Base-by-base conservation (phyloP, 53 echinoderm and acorn worm species). In the Holothuria scabra region DNA sequence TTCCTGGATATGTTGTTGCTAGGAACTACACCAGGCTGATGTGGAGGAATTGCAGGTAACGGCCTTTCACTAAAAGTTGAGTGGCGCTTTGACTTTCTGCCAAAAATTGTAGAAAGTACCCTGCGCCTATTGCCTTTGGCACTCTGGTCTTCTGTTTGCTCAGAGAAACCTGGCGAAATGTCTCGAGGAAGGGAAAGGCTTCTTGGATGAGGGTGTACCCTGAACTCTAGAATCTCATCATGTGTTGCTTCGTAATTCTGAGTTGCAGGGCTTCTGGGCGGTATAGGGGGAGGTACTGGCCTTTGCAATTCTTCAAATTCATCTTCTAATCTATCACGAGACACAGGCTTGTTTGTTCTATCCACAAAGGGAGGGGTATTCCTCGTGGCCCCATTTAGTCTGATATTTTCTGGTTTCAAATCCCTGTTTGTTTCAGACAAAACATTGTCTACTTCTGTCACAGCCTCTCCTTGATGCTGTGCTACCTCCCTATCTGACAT, bases 31-130 rank as follows among this genome's bases (percentile, higher is more conserved):
- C 59, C 59, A 29, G 78, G 76, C 46, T 76, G 76, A 14, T 28
- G n/a, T 20, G 76, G 76, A 8, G 76, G 78, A 56, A 78, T 78
- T 78, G 78, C 78, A 46, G 78, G 78, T 58, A 78, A 28, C 11
- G 78, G 78, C 56, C 78, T 56, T 31, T 78, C 78, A 26, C 78
- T 78, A 14, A 78, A 78, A 14, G 78, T 78, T 5, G 78, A 78
- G 20, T 78, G 56, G 16, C 78, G 78, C 49, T 78, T 78, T 28
- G 56, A 57, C 21, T 21, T 28, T 58, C 58, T 78, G 19, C 56
- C 22, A 26, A 57, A 58, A 31, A 78, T 16, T 20, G 23, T 57
- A 30, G 56, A 57, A n/a, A 58, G 32, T 14, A 78, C 58, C 25
- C 28, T 58, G 31, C 78, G 56, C 49, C 78, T 28, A 78, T 78